Evolutionary conservation across 2,797 vertebrate genomes (phyloP).

Genomic region (Darevskia mixta): DNA sequence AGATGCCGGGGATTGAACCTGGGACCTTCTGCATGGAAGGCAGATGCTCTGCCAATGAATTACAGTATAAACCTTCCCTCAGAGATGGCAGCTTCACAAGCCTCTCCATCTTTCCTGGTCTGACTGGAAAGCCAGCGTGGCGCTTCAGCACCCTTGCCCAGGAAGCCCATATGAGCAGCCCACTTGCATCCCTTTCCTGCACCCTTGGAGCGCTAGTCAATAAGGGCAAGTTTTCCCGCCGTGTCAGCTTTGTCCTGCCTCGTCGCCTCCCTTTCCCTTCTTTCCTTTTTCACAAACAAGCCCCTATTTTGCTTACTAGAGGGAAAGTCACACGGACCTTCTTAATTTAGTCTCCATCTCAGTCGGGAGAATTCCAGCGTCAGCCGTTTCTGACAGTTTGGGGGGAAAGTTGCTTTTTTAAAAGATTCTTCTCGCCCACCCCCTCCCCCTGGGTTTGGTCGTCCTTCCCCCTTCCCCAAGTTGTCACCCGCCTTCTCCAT

Average conservation of each 20-base stretch:
- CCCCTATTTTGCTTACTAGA: constrained; percentile 74
- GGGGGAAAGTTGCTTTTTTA: constrained; percentile 65
- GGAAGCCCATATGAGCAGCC: not conserved
- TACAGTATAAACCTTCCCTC: too few relatives aligned
- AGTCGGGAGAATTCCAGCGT: constrained; percentile 64
- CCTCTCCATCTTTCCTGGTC: not conserved
- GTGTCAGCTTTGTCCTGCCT: constrained; percentile 71
- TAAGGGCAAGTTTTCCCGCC: constrained; percentile 65
- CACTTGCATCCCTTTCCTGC: not conserved
- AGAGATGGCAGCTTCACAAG: too few relatives aligned
- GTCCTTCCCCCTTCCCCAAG: not conserved
- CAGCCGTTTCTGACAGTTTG: constrained; percentile 74
- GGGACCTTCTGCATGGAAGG: not conserved
- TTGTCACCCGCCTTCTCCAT: not conserved
- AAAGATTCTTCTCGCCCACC: constrained; percentile 14
- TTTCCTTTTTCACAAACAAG: constrained; percentile 42
- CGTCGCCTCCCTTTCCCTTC: constrained; percentile 41
- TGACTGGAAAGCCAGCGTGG: not conserved
- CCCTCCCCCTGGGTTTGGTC: not conserved
- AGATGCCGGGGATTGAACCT: not conserved
- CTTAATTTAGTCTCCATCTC: constrained; percentile 76
- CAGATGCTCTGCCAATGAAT: not conserved
- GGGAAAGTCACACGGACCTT: constrained; percentile 78
- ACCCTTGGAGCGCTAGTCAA: constrained; percentile 9
- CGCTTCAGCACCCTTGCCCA: accelerated